A percentile compares a stretch with the other conserved stretches of the same genome.
These are phyloP conservation scores for Nipponacmea schrenckii DNA, from an alignment of 2,888 invertebrate genomes.

Conservation along the genomic window DNA sequence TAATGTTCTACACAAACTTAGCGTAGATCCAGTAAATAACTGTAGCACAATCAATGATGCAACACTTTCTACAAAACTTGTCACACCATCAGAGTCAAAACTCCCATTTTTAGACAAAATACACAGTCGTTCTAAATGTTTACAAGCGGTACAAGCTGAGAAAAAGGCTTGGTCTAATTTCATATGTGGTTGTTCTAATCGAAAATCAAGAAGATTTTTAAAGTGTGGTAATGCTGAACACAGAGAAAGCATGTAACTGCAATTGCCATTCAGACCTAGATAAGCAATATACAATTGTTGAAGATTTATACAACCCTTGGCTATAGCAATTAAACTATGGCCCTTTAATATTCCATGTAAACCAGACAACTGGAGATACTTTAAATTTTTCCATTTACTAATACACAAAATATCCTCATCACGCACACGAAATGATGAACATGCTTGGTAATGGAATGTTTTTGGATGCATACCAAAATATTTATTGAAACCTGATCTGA, in stretches of 20 bases:
- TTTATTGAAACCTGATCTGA: constrained; percentile 39
- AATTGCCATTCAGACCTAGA: constrained; percentile 44
- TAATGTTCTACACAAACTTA: constrained; percentile 51
- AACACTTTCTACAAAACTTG: constrained; percentile 52
- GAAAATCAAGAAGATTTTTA: constrained; percentile 46
- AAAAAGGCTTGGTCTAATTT: constrained; percentile 52
- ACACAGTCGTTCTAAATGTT: constrained; percentile 52
- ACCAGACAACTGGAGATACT: constrained; percentile 51
- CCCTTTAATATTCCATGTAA: constrained; percentile 46
- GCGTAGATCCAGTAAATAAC: constrained; percentile 51
- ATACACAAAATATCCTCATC: constrained; percentile 39
- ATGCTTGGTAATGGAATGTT: constrained; percentile 33
- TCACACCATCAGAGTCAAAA: constrained; percentile 42
- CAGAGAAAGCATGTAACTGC: constrained; percentile 37
- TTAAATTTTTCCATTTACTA: constrained; percentile 43
- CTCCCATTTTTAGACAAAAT: constrained; percentile 57
- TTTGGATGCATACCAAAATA: constrained; percentile 34
- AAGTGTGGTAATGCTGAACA: constrained; percentile 44
- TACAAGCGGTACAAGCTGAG: constrained; percentile 46
- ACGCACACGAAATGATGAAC: constrained; percentile 31
- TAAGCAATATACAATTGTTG: constrained; percentile 51
- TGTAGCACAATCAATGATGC: constrained; percentile 49
- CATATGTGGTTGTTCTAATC: constrained; percentile 60
- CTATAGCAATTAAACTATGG: constrained; percentile 43
- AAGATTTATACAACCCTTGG: constrained; percentile 43